Conservation (phyloP, 2,113 vertebrate genomes). For the Plotosus lineatus region DNA sequence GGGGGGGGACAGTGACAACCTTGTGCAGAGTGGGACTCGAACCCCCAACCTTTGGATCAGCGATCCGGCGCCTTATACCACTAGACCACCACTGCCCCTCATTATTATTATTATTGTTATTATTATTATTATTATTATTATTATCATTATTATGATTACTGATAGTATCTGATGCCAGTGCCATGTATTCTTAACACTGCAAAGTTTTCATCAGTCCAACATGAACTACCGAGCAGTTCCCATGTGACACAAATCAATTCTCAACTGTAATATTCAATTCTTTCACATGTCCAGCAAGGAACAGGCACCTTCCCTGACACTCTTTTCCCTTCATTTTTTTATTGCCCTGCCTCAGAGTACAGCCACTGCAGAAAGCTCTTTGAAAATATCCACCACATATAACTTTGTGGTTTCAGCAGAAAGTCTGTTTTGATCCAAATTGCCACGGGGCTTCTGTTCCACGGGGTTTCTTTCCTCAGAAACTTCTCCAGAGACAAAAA, state of each 20-base stretch:
- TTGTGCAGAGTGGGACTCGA: too few species aligned
- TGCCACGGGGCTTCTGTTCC: slow-evolving; percentile 12
- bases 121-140: too few species aligned
- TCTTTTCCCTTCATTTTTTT: slow-evolving; percentile 8
- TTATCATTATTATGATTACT: neutral
- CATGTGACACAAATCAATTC: slow-evolving; percentile 6
- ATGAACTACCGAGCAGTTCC: neutral
- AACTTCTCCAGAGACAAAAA: slow-evolving; percentile 34
- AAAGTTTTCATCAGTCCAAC: neutral
- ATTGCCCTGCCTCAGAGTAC: slow-evolving; percentile 12
- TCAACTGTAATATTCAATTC: slow-evolving; percentile 12
- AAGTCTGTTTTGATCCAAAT: slow-evolving; percentile 32
- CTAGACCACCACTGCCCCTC: too few species aligned
- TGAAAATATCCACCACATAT: slow-evolving; percentile 16
- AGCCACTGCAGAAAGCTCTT: slow-evolving; percentile 22
- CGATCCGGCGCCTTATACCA: too few species aligned
- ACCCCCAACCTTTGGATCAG: too few species aligned
- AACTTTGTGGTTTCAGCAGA: slow-evolving; percentile 28
- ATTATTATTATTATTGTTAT: too few species aligned
- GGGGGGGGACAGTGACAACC: too few species aligned
- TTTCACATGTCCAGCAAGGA: slow-evolving; percentile 26
- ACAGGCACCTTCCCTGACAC: slow-evolving; percentile 27
- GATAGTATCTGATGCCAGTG: neutral
- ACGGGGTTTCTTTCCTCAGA: slow-evolving; percentile 23
- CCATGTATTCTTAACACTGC: neutral